A percentile compares a stretch with the other conserved stretches of the same genome.
phyloP scores from a whole-genome alignment of 1,140 invertebrate species.

The Liolophura sinensis region DNA sequence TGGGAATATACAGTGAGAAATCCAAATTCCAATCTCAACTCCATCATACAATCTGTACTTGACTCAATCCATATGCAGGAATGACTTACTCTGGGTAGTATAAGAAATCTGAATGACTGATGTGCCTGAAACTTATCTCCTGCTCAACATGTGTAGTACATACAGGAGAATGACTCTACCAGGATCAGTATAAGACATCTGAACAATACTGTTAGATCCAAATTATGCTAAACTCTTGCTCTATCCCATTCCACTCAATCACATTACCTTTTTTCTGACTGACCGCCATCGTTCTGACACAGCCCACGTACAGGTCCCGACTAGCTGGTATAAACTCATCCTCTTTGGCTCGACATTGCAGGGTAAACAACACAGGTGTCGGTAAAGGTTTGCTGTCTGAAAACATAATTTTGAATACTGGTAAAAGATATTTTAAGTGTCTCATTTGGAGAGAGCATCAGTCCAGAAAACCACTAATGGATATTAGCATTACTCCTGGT shows the following conservation, averaged over 20 bases:
- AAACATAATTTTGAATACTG: constrained; percentile 11
- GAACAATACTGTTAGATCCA: no score
- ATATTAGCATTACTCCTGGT: no score
- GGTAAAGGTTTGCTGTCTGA: constrained; percentile 29
- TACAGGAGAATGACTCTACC: not conserved
- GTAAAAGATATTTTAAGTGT: no score
- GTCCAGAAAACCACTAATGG: no score
- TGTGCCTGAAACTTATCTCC: not conserved
- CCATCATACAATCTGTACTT: no score
- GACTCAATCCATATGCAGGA: no score
- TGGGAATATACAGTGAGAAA: no score
- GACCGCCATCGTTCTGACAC: constrained; percentile 54
- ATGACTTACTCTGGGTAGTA: no score
- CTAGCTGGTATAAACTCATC: constrained; percentile 37
- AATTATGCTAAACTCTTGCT: not conserved
- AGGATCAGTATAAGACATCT: not conserved
- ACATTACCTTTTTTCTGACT: constrained; percentile 55
- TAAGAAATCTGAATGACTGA: not conserved
- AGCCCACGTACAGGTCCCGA: constrained; percentile 45
- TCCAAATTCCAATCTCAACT: no score
- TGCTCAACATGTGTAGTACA: not conserved
- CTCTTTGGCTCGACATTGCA: constrained; percentile 42
- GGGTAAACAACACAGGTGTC: constrained; percentile 38
- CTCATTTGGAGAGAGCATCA: no score
- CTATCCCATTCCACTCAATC: not conserved